A percentile compares a stretch with the other conserved stretches of the same genome.
phyloP scores from a whole-genome alignment of 2,888 invertebrate species.

The Tinea semifulvella region DNA sequence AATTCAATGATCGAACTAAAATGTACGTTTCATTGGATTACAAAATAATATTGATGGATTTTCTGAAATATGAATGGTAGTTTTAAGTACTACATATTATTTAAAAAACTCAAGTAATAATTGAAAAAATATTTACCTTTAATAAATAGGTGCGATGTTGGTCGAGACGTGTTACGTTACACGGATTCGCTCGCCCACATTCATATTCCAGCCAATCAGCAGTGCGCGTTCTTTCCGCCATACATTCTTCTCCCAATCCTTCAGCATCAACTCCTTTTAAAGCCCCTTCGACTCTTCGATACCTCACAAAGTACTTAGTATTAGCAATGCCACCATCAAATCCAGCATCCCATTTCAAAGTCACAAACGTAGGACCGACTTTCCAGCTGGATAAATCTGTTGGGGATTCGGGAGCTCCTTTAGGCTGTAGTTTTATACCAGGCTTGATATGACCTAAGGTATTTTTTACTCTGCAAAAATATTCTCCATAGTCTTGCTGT shows the following conservation, averaged over 20 bases:
- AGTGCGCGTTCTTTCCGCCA: slow-evolving; percentile 49
- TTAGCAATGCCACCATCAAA: slow-evolving; percentile 90
- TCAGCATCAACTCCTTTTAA: slow-evolving; percentile 63
- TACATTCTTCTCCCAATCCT: slow-evolving; percentile 32
- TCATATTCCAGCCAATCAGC: slow-evolving; percentile 85
- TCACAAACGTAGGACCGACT: slow-evolving; percentile 81
- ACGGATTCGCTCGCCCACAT: slow-evolving; percentile 86
- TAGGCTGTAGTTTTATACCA: slow-evolving; percentile 82
- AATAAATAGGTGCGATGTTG: slow-evolving; percentile 89
- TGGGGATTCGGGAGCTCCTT: slow-evolving; percentile 88
- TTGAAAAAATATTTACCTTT: slow-evolving; percentile 65
- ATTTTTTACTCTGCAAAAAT: slow-evolving; percentile 88
- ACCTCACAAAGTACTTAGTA: slow-evolving; percentile 89
- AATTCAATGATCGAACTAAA: too few species aligned
- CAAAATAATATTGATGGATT: too few species aligned
- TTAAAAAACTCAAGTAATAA: too few species aligned
- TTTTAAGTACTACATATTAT: too few species aligned
- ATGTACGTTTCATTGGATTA: too few species aligned
- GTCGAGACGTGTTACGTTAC: slow-evolving; percentile 85
- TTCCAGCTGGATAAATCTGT: slow-evolving; percentile 75
- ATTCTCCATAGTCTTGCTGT: slow-evolving; percentile 90
- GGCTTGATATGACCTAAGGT: slow-evolving; percentile 79
- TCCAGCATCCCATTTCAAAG: slow-evolving; percentile 86
- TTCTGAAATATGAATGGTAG: too few species aligned
- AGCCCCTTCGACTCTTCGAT: slow-evolving; percentile 71